These are phyloP conservation scores for Sylvicapra grimmia DNA, from an alignment of 2,113 vertebrate genomes.

Conservation along the genomic window DNA sequence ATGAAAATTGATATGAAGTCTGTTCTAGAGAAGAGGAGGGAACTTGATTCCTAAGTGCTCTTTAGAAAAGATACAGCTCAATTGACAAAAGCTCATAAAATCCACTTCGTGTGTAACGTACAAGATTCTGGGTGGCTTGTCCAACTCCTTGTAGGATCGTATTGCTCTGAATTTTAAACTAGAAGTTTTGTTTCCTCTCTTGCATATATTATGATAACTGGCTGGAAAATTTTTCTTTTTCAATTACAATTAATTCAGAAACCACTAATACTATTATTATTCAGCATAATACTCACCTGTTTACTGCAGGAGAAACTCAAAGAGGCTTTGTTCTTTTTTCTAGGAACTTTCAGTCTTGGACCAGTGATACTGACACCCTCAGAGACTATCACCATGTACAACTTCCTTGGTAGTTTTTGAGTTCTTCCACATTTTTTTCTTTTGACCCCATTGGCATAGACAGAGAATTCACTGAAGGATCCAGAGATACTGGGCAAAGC, in stretches of 20 bases:
- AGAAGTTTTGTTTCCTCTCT: not conserved
- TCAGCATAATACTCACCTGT: not conserved
- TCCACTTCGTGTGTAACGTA: not conserved
- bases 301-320: not conserved
- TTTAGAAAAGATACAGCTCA: not conserved
- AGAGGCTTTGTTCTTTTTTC: not conserved
- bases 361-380: not conserved
- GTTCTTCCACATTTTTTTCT: not conserved
- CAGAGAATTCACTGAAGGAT: not conserved
- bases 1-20: not conserved
- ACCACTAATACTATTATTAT: not conserved
- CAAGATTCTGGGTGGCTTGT: not conserved
- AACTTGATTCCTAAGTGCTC: not conserved
- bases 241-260: not conserved
- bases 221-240: not conserved
- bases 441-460: not conserved
- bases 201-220: not conserved
- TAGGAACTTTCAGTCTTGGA: not conserved
- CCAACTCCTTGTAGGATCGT: not conserved
- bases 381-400: fast-evolving
- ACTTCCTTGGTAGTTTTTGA: not conserved
- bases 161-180: constrained; percentile 16
- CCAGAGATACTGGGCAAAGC: not conserved
- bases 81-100: not conserved
- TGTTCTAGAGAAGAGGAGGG: not conserved